phyloP scores from a whole-genome alignment of 35 echinoderm and acorn worm genomes.

The Heliocidaris erythrogramma region DNA sequence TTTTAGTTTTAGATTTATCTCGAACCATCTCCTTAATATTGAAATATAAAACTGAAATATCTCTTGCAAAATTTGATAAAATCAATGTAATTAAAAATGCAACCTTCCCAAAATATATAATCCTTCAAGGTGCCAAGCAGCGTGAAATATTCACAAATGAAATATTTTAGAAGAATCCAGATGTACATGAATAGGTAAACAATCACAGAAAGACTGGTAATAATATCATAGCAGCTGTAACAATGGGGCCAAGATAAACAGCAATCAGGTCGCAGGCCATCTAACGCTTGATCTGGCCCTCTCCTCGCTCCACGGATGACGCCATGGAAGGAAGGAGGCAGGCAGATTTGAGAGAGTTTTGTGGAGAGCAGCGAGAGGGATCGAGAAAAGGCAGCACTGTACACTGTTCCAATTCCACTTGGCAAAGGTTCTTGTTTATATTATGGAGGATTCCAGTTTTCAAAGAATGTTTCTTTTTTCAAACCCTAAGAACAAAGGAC shows the following conservation, averaged over 20 bases:
- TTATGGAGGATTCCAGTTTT: neutral
- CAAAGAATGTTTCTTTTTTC: neutral
- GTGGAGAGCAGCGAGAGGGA: neutral
- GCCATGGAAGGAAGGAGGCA: neutral
- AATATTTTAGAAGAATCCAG: neutral
- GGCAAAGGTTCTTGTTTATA: neutral
- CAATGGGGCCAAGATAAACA: slow-evolving; percentile 63
- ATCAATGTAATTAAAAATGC: neutral
- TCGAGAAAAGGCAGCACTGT: neutral
- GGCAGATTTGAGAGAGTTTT: neutral
- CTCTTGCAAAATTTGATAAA: neutral
- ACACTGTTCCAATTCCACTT: neutral
- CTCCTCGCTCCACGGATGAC: neutral
- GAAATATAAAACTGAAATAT: neutral
- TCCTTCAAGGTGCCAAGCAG: neutral
- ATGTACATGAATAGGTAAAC: neutral
- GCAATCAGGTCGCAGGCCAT: slow-evolving; percentile 15
- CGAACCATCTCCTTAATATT: neutral
- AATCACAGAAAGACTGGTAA: slow-evolving; percentile 32
- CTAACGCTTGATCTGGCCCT: slow-evolving; percentile 2
- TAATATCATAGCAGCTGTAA: slow-evolving; percentile 61
- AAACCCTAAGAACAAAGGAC: neutral
- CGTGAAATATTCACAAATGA: neutral
- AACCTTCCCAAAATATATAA: neutral
- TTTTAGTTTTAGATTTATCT: neutral